phyloP scores from a whole-genome alignment of 2,888 invertebrate genomes.

The Drosophila setosimentum region DNA sequence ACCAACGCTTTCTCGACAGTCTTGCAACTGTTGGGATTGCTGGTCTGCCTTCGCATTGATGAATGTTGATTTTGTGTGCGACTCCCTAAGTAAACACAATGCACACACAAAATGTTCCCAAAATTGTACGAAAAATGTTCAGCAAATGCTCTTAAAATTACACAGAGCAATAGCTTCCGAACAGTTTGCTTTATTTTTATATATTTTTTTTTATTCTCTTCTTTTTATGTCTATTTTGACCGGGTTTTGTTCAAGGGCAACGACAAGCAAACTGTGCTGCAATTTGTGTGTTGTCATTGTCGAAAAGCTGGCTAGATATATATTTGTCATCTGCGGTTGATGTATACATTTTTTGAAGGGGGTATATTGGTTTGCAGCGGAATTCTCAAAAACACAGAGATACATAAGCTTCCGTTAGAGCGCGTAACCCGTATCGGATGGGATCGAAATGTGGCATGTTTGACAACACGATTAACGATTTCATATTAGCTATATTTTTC shows the following conservation, averaged over 20 bases:
- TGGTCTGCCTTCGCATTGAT: constrained; percentile 51
- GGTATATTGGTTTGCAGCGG: constrained; percentile 13
- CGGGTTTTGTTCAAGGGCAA: constrained; percentile 23
- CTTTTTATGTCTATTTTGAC: constrained; percentile 19
- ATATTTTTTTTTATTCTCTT: not conserved
- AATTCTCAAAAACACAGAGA: not conserved
- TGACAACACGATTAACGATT: not conserved
- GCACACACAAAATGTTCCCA: constrained; percentile 29
- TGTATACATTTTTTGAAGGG: not conserved
- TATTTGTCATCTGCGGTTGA: constrained; percentile 1
- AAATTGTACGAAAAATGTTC: constrained; percentile 24
- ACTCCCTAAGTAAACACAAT: constrained; percentile 42
- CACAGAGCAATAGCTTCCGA: constrained; percentile 22
- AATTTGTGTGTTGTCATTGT: constrained; percentile 42
- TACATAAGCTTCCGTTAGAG: not conserved
- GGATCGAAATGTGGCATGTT: not conserved
- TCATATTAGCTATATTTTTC: not conserved
- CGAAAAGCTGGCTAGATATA: constrained; percentile 18
- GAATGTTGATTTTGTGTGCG: constrained; percentile 57
- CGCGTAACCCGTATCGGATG: not conserved
- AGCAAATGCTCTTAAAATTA: constrained; percentile 45
- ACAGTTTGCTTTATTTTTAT: constrained; percentile 4
- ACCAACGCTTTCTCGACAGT: constrained; percentile 32
- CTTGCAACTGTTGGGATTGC: constrained; percentile 21
- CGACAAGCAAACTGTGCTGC: constrained; percentile 13